Conservation (phyloP, 2,888 invertebrate species). For the Endomychus coccineus region DNA sequence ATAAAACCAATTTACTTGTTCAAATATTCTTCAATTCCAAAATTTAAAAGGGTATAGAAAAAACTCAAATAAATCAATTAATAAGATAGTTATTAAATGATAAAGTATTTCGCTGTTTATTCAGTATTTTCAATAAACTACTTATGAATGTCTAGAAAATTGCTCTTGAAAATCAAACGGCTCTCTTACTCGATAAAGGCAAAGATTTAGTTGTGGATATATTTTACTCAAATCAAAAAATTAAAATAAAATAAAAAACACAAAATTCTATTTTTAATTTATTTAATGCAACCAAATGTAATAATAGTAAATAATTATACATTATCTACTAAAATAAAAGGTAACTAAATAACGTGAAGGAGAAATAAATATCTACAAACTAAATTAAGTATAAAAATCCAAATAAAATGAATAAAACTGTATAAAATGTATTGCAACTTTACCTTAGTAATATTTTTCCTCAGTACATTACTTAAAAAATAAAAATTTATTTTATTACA, state of each 20-base stretch:
- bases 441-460: slow-evolving; percentile 26
- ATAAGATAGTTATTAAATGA: too few species aligned
- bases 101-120: too few species aligned
- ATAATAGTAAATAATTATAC: slow-evolving; percentile 13
- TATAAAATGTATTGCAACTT: slow-evolving; percentile 27
- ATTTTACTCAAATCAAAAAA: slow-evolving; percentile 8
- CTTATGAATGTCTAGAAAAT: too few species aligned
- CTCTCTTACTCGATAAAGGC: too few species aligned
- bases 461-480: slow-evolving; percentile 17
- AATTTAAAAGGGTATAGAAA: too few species aligned
- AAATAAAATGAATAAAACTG: slow-evolving; percentile 22
- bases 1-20: too few species aligned
- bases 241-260: slow-evolving; percentile 17
- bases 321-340: slow-evolving; percentile 22
- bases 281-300: slow-evolving; percentile 2
- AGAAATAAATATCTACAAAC: slow-evolving; percentile 32
- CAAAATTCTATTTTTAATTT: slow-evolving; percentile 21
- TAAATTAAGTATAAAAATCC: slow-evolving; percentile 27
- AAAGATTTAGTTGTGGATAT: too few species aligned
- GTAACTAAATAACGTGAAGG: slow-evolving; percentile 31
- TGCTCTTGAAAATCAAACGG: too few species aligned
- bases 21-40: too few species aligned
- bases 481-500: slow-evolving; percentile 5
- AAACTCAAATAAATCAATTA: too few species aligned
- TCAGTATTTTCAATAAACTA: too few species aligned